Evolutionary conservation across 1,140 invertebrate species (phyloP).

Genomic region (Drosophila ananassae): DNA sequence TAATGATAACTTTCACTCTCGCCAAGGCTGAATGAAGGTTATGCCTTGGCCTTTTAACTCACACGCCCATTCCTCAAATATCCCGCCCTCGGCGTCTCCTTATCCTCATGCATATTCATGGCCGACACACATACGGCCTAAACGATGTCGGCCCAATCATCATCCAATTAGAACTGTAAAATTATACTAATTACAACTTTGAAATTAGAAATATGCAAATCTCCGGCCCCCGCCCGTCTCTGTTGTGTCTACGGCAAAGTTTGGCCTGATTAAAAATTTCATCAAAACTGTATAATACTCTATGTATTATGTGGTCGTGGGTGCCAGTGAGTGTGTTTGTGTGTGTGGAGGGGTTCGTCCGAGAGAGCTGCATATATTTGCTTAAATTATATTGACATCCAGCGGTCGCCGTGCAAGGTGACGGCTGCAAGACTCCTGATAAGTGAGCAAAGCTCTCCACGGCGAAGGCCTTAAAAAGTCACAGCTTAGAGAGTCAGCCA

Average conservation of each 20-base stretch:
- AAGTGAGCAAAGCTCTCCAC: conserved; percentile 61
- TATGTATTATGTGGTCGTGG: background rate
- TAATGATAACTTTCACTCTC: conserved; percentile 69
- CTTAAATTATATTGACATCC: conserved; percentile 78
- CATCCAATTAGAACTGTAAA: conserved; percentile 81
- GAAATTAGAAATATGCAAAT: conserved; percentile 83
- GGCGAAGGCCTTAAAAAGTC: conserved; percentile 50
- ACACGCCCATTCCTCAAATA: conserved; percentile 3
- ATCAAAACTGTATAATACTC: conserved; percentile 35
- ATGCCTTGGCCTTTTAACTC: conserved; percentile 34
- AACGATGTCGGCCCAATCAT: conserved; percentile 76
- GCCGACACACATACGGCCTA: conserved; percentile 49
- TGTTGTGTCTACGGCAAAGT: conserved; percentile 45
- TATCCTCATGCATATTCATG: conserved; percentile 66
- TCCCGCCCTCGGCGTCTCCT: background rate
- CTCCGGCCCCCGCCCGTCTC: conserved; percentile 16
- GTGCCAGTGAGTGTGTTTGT: background rate
- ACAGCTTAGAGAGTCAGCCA: conserved; percentile 33
- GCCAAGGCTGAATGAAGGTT: conserved; percentile 60
- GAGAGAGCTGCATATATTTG: conserved; percentile 69
- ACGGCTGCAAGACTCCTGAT: conserved; percentile 66
- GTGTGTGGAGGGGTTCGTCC: conserved; percentile 14
- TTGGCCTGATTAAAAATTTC: conserved; percentile 75
- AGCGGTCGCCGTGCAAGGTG: conserved; percentile 58
- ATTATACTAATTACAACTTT: conserved; percentile 83